Conservation (phyloP, 2,888 invertebrate species). For the Dysmachus trigonus region DNA sequence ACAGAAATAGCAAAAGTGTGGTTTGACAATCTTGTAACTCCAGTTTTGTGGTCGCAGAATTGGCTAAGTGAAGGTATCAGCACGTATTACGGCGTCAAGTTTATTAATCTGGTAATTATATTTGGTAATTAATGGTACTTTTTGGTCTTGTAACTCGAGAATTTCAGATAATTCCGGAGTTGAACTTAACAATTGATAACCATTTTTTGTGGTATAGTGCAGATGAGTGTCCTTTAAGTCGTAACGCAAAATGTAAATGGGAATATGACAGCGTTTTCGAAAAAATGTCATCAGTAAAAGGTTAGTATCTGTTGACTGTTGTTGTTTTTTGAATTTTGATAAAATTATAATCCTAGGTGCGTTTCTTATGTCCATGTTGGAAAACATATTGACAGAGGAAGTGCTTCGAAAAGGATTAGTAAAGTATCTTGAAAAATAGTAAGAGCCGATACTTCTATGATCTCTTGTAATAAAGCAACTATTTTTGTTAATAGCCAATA, state of each 20-base stretch:
- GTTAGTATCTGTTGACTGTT: background rate
- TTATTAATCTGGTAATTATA: too few relatives aligned
- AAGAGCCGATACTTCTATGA: constrained; percentile 24
- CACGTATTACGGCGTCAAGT: constrained; percentile 69
- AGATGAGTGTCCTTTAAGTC: background rate
- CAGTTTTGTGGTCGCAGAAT: constrained; percentile 72
- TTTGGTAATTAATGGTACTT: too few relatives aligned
- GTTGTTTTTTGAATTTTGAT: too few relatives aligned
- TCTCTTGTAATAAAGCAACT: too few relatives aligned
- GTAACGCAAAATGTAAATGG: background rate
- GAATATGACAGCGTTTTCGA: background rate
- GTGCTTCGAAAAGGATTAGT: constrained; percentile 50
- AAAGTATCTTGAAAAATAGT: constrained; percentile 53
- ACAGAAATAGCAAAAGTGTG: constrained; percentile 78
- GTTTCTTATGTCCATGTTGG: background rate
- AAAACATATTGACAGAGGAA: background rate
- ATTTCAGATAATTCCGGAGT: constrained; percentile 5
- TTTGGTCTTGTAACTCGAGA: background rate
- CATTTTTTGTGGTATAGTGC: background rate
- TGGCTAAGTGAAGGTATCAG: constrained; percentile 76
- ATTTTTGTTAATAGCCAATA: constrained; percentile 56
- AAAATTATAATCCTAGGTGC: background rate
- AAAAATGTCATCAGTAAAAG: background rate
- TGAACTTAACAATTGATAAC: background rate
- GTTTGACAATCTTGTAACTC: constrained; percentile 81